phyloP scores from a whole-genome alignment of 2,797 vertebrate species.

The Muscicapa striata region DNA sequence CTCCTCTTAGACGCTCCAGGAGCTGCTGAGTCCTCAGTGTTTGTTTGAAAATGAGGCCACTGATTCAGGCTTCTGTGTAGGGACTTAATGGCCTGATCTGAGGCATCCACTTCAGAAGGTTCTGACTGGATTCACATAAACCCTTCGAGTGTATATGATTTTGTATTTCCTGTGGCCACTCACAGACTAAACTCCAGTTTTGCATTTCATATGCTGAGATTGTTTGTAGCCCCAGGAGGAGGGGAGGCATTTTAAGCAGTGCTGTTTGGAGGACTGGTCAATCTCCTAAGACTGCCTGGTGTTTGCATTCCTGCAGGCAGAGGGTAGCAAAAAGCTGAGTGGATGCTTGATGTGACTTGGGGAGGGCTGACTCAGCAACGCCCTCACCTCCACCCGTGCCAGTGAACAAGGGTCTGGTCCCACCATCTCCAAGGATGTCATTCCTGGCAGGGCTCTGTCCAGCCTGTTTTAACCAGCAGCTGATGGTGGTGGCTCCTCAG shows the following conservation, averaged over 20 bases:
- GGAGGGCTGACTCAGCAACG: fast-evolving
- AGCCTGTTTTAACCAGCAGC: not conserved
- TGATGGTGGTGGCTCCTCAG: not conserved
- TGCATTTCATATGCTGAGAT: not conserved
- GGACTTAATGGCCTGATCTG: conserved; percentile 40
- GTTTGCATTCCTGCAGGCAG: not conserved
- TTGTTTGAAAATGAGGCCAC: conserved; percentile 44
- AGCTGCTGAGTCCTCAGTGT: conserved; percentile 28
- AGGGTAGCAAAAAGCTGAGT: not conserved
- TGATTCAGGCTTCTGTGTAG: not conserved
- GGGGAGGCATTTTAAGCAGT: not conserved
- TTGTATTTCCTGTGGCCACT: not conserved
- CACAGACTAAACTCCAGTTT: not conserved
- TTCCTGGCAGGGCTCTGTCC: not conserved
- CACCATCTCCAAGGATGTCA: not conserved
- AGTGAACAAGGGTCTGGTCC: not conserved
- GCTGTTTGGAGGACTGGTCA: not conserved
- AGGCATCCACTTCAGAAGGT: conserved; percentile 33
- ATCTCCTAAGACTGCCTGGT: not conserved
- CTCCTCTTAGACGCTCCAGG: not conserved
- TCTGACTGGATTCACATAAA: conserved; percentile 33
- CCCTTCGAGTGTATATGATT: not conserved
- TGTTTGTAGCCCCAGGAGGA: not conserved
- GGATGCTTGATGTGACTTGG: not conserved
- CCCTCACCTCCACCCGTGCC: not conserved